phyloP scores from a whole-genome alignment of 92 coral and sea anemone species.

The Hydrozoanthus gracilis region DNA sequence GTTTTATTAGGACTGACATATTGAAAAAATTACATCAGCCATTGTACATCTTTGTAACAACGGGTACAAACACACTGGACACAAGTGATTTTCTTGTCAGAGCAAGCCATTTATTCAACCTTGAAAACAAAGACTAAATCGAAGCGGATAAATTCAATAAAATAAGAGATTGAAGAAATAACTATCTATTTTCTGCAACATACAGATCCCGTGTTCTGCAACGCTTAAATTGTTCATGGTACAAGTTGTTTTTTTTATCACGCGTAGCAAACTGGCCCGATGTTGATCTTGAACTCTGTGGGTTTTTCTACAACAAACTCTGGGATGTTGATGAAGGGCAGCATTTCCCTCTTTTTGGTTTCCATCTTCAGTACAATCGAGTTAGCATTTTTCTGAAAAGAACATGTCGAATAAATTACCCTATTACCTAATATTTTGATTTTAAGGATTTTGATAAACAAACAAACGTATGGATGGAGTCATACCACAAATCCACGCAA shows the following conservation, averaged over 20 bases:
- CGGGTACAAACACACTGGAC: background rate
- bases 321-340: slow-evolving; percentile 57
- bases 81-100: background rate
- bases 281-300: slow-evolving; percentile 52
- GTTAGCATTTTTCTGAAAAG: slow-evolving; percentile 21
- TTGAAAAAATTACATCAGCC: too few species aligned
- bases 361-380: slow-evolving; percentile 40
- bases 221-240: background rate
- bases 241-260: slow-evolving; percentile 32
- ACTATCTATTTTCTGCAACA: slow-evolving; percentile 9
- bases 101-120: slow-evolving; percentile 22
- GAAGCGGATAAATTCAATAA: slow-evolving; percentile 23
- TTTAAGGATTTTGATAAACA: too few species aligned
- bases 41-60: too few species aligned
- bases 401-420: too few species aligned
- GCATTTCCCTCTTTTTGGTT: slow-evolving; percentile 48
- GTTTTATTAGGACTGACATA: too few species aligned
- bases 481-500: too few species aligned
- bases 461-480: too few species aligned
- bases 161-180: slow-evolving; percentile 26
- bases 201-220: background rate
- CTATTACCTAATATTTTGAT: too few species aligned
- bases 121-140: slow-evolving; percentile 31
- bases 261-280: slow-evolving; percentile 60
- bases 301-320: slow-evolving; percentile 42